Percentiles rank a stretch among this genome's conserved stretches.
Evolutionary conservation across 2,888 invertebrate genomes (phyloP).

Genomic region (Mechanitis messenoides): DNA sequence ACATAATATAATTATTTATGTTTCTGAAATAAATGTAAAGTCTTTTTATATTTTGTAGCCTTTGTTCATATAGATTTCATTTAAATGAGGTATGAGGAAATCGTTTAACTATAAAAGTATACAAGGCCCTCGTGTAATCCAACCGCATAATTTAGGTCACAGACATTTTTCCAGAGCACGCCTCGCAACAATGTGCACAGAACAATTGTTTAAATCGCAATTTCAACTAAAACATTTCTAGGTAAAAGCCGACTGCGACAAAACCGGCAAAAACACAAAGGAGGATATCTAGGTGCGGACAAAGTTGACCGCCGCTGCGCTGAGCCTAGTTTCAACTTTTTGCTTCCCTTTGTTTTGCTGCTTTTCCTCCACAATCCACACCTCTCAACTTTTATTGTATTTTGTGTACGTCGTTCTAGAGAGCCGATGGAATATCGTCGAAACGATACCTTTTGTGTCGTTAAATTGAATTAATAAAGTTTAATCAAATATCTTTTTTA

Average conservation of each 20-base stretch:
- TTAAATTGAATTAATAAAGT: background rate
- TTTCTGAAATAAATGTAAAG: background rate
- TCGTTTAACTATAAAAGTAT: background rate
- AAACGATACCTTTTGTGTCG: constrained; percentile 1
- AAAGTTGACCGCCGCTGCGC: constrained; percentile 26
- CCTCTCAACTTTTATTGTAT: constrained; percentile 1
- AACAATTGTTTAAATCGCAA: constrained; percentile 29
- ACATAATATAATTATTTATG: background rate
- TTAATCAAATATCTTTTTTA: constrained; percentile 2
- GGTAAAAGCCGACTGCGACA: constrained; percentile 25
- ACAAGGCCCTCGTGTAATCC: constrained; percentile 1
- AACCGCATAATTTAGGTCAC: constrained; percentile 4
- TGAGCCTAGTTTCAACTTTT: constrained; percentile 28
- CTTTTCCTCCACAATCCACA: constrained; percentile 6
- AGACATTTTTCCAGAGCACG: constrained; percentile 4
- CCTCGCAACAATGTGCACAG: constrained; percentile 10
- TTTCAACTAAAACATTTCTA: constrained; percentile 26
- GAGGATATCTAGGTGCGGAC: constrained; percentile 23
- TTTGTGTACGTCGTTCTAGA: background rate
- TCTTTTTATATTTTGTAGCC: no score
- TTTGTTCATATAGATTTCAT: background rate
- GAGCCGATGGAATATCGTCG: background rate
- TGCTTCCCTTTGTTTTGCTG: constrained; percentile 22
- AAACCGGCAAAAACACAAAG: constrained; percentile 29
- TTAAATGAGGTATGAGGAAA: background rate